Evolutionary conservation across 2,888 invertebrate genomes (phyloP).

Genomic region (Perizoma flavofasciatum): DNA sequence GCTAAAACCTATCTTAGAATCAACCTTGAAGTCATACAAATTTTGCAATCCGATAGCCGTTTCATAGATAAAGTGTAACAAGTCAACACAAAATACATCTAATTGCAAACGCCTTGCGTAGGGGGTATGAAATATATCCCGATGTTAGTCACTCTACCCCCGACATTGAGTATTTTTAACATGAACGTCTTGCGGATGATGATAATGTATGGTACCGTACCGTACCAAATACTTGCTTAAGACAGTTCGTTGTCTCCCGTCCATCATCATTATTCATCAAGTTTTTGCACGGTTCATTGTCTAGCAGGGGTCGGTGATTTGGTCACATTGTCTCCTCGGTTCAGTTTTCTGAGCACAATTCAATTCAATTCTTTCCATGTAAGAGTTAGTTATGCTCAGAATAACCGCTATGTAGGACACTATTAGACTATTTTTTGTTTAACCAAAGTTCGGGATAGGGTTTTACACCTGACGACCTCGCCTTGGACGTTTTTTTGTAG

Average conservation of each 20-base stretch:
- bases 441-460: neutral
- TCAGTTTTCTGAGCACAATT: constrained; percentile 17
- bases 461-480: constrained; percentile 7
- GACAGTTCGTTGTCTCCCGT: constrained; percentile 39
- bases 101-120: too few species aligned
- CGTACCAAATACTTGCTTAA: constrained; percentile 4
- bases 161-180: too few species aligned
- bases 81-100: too few species aligned
- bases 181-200: too few species aligned
- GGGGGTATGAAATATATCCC: too few species aligned
- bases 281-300: constrained; percentile 49
- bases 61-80: too few species aligned
- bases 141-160: too few species aligned
- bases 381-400: too few species aligned
- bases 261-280: constrained; percentile 40
- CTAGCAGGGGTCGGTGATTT: constrained; percentile 38
- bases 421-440: neutral
- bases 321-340: constrained; percentile 34
- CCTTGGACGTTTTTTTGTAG: neutral
- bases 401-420: neutral
- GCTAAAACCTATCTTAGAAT: too few species aligned
- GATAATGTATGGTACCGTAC: too few species aligned
- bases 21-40: too few species aligned
- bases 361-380: neutral
- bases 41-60: too few species aligned